Conservation (phyloP, 64 coral and sea anemone genomes). For the Pocillopora verrucosa region DNA sequence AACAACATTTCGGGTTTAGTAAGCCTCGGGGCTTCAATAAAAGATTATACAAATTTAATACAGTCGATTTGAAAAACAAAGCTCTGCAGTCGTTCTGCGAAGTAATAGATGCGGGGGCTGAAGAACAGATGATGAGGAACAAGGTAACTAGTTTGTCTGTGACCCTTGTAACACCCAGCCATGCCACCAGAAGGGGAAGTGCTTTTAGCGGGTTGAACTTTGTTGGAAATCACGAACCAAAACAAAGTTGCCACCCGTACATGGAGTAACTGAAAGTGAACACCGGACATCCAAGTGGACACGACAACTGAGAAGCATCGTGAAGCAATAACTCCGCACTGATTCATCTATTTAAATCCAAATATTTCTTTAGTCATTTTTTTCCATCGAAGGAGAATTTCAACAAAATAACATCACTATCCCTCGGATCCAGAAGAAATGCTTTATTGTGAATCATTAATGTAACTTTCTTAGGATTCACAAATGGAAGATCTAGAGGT, state of each 20-base stretch:
- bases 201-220: background rate
- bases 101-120: background rate
- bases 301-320: background rate
- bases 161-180: background rate
- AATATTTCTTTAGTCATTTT: too few relatives aligned
- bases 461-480: too few relatives aligned
- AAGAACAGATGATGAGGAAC: background rate
- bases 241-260: background rate
- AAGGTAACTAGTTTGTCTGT: background rate
- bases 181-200: background rate
- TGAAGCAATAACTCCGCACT: background rate
- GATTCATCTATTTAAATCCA: background rate
- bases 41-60: too few relatives aligned
- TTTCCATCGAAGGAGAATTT: too few relatives aligned
- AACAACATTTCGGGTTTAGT: background rate
- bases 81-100: background rate
- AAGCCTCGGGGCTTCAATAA: too few relatives aligned
- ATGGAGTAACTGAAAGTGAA: background rate
- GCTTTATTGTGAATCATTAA: too few relatives aligned
- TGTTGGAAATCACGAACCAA: background rate
- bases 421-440: too few relatives aligned
- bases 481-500: too few relatives aligned
- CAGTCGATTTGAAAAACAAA: too few relatives aligned
- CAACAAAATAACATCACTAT: too few relatives aligned
- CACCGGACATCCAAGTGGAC: background rate